A percentile compares a stretch with the other conserved stretches of the same genome.
These are phyloP conservation scores for Zygogramma bicolorata DNA, from an alignment of 2,888 invertebrate genomes.

Conservation along the genomic window DNA sequence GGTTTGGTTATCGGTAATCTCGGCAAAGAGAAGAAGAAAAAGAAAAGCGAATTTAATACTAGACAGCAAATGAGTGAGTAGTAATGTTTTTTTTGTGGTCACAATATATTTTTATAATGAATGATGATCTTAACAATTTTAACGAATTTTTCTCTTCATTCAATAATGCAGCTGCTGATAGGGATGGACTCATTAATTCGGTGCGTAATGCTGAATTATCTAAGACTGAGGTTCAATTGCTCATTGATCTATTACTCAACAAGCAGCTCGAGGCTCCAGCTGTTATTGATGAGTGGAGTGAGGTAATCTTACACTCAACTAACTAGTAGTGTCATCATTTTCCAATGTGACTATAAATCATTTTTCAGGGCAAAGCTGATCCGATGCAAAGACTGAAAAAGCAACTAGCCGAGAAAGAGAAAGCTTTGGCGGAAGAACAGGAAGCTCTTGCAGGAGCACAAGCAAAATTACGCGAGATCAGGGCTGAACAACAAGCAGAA, in stretches of 20 bases:
- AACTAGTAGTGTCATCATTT: not conserved
- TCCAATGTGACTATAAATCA: not conserved
- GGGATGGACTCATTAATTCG: constrained; percentile 74
- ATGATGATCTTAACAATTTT: too few relatives aligned
- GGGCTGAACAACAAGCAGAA: constrained; percentile 77
- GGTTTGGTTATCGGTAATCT: constrained; percentile 45
- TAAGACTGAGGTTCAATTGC: constrained; percentile 88
- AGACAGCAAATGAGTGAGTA: constrained; percentile 70
- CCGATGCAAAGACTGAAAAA: constrained; percentile 88
- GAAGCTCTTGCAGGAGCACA: constrained; percentile 82
- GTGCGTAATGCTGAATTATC: constrained; percentile 86
- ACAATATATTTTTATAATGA: too few relatives aligned
- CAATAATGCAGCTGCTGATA: constrained; percentile 72
- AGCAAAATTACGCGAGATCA: constrained; percentile 82
- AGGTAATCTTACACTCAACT: constrained; percentile 67
- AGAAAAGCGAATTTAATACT: constrained; percentile 70
- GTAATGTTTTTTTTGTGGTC: not conserved
- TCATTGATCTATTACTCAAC: constrained; percentile 90
- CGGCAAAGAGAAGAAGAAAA: constrained; percentile 69
- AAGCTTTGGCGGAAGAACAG: constrained; percentile 79
- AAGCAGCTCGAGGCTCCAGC: constrained; percentile 84
- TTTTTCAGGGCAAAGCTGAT: constrained; percentile 79
- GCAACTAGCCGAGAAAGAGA: constrained; percentile 89
- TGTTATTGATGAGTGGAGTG: constrained; percentile 86
- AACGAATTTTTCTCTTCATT: constrained; percentile 21